A percentile compares a stretch with the other conserved stretches of the same genome.
phyloP scores from a whole-genome alignment of 2,797 vertebrate genomes.

The Parauchenoglanis ngamensis region DNA sequence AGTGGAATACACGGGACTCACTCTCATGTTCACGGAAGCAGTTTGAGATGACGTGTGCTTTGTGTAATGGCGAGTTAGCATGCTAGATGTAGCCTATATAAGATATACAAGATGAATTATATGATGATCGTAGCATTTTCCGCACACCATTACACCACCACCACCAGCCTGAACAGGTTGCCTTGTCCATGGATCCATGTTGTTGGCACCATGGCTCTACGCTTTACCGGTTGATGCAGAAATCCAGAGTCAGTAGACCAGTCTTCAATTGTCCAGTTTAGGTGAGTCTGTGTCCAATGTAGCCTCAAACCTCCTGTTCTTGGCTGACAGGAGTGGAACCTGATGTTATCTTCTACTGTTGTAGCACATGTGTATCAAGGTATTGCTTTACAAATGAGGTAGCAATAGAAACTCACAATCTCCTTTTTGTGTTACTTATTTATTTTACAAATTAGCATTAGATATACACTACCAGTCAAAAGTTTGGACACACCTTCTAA shows the following conservation, averaged over 20 bases:
- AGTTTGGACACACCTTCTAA: no score
- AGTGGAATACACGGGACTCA: not conserved
- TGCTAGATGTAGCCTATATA: not conserved
- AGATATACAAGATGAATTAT: no score
- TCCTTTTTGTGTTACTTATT: not conserved
- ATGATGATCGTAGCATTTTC: not conserved
- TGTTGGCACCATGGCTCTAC: no score
- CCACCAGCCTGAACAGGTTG: not conserved
- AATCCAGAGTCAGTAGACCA: not conserved
- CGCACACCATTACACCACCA: not conserved
- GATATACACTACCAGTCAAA: no score
- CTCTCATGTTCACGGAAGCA: no score
- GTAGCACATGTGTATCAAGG: not conserved
- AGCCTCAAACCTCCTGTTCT: not conserved
- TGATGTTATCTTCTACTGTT: not conserved
- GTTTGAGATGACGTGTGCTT: not conserved
- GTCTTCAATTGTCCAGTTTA: not conserved
- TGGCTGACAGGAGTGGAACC: not conserved
- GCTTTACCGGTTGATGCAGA: not conserved
- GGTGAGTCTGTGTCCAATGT: not conserved
- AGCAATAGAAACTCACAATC: not conserved
- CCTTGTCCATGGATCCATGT: not conserved
- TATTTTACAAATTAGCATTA: not conserved
- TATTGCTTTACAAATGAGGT: not conserved
- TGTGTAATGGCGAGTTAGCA: not conserved